Conservation (phyloP, 2,888 invertebrate genomes). For the Agrenia bidenticulata region DNA sequence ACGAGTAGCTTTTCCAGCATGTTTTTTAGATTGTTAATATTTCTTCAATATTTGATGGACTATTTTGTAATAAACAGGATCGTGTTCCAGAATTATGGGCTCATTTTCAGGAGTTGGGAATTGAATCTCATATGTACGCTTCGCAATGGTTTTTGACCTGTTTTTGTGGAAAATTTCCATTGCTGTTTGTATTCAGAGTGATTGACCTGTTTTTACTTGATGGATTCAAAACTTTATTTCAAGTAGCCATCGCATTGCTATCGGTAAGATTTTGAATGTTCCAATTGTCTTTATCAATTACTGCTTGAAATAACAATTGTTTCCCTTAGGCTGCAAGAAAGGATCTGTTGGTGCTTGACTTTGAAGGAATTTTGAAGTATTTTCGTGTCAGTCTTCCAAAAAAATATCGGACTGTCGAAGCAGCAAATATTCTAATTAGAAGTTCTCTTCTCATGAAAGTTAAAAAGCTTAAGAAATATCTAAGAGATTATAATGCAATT, state of each 20-base stretch:
- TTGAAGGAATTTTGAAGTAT: conserved; percentile 96
- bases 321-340: conserved; percentile 70
- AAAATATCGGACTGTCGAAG: conserved; percentile 87
- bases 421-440: conserved; percentile 71
- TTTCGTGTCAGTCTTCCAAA: conserved; percentile 96
- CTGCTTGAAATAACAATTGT: not conserved
- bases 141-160: conserved; percentile 99
- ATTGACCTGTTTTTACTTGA: conserved; percentile 92
- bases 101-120: conserved; percentile 78
- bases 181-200: conserved; percentile 95
- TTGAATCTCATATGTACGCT: conserved; percentile 98
- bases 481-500: conserved; percentile 79
- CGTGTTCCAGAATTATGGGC: conserved; percentile 77
- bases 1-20: too few relatives aligned
- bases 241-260: conserved; percentile 90
- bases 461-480: conserved; percentile 91
- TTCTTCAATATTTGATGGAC: not conserved
- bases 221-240: conserved; percentile 93
- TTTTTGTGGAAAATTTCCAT: conserved; percentile 98
- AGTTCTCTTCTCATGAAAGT: conserved; percentile 87
- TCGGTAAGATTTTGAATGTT: conserved; percentile 63
- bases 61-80: too few relatives aligned
- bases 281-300: conserved; percentile 1
- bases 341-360: conserved; percentile 88
- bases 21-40: conserved; percentile 6